Evolutionary conservation across 1,140 invertebrate species (phyloP), one percentile per base, ranked within the genome.

Genomic region (Drosophila virilis): DNA sequence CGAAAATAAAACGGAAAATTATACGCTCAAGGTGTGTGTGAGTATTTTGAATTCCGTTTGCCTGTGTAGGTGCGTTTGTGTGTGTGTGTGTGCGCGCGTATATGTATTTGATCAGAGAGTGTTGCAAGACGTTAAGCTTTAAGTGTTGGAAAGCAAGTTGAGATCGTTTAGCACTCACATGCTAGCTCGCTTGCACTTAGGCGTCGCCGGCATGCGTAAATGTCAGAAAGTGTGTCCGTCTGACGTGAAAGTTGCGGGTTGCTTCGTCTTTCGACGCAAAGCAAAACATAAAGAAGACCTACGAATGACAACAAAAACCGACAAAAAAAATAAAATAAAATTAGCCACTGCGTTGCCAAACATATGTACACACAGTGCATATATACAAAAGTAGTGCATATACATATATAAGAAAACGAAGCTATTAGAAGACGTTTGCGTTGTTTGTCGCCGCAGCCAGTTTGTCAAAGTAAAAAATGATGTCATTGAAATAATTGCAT

Each of bases 381-480:
- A 60, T 67, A 78, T 57, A 69, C 43, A 76, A 76, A 61, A 58
- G 71, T 64, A 54, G 55, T 48, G 8, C 28, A 38, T 64, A 52
- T 58, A 75, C 51, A 72, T 58, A 72, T 58, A 75, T 58, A 72
- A 65, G 37, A 78, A 68, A 52, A 12, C 42, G 35, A 77, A 54
- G 32, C 43, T 50, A 80, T 38, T 72, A 60, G 66, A 80, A 68
- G 72, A 59, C 43, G 51, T 69, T 59, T 48, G 58, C 46, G 33
- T 45, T 55, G 46, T 17, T 40, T 28, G 9, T 12, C 40, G 61
- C 51, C 57, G 59, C 52, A 55, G 42, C 32, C 42, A 45, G 35
- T 62, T 78, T 64, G 61, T 60, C 33, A 73, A 73, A 77, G 72
- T 74, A 71, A 75, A 80, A 78, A 80, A 78, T 80, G 78, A 80